Evolutionary conservation across 2,797 vertebrate species (phyloP).

Genomic region (Melopsittacus undulatus): DNA sequence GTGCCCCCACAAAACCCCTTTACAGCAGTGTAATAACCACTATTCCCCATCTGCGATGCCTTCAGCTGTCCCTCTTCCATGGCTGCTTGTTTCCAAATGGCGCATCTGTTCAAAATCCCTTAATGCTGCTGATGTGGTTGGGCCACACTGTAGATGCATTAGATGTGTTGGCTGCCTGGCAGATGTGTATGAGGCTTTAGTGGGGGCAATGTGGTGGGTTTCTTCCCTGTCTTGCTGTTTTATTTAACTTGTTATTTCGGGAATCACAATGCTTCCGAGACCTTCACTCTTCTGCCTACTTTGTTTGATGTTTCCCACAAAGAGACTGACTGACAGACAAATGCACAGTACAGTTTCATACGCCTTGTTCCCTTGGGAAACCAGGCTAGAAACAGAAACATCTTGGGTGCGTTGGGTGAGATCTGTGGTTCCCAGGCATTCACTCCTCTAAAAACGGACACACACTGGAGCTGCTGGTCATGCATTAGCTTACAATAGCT

Average conservation of each 20-base stretch:
- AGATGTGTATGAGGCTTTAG: neutral
- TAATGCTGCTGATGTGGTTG: neutral
- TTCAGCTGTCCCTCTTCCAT: neutral
- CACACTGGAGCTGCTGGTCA: neutral
- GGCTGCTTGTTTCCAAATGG: neutral
- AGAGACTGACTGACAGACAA: neutral
- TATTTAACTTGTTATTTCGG: neutral
- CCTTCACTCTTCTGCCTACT: neutral
- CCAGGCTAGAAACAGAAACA: slow-evolving; percentile 6
- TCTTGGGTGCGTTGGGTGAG: neutral
- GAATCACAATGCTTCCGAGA: neutral
- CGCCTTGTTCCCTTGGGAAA: neutral
- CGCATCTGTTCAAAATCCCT: neutral
- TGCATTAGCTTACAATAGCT: slow-evolving; percentile 22
- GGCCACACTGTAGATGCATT: accelerated
- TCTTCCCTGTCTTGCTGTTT: neutral
- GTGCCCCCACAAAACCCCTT: neutral
- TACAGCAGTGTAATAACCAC: neutral
- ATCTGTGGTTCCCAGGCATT: slow-evolving; percentile 10
- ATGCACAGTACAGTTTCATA: neutral
- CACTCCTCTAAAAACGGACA: neutral
- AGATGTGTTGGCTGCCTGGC: neutral
- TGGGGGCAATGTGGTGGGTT: neutral
- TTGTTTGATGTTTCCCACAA: neutral
- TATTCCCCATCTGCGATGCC: neutral